Evolutionary conservation across 2,888 invertebrate species (phyloP), one percentile per base, ranked within the genome.

Genomic region (Automeris io): DNA sequence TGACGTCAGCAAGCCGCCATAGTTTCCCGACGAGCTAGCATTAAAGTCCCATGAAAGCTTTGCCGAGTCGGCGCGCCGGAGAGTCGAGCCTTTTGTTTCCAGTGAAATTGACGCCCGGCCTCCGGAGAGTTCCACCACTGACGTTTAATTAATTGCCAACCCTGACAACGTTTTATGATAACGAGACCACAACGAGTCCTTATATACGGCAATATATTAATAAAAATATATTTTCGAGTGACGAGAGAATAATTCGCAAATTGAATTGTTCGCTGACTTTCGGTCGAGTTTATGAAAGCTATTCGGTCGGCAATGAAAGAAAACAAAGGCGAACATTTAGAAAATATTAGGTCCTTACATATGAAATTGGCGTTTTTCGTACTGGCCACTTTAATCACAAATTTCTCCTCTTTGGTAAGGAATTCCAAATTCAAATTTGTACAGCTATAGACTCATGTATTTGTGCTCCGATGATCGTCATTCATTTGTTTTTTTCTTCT

Each of bases 51-150:
- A 45, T 62, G 59, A 70, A 69, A 57, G 52, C 57, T 39, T 47
- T 39, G 45, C 49, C 23, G 16, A 29, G 41, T 26, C 42, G 44
- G 32, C 42, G 43, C 42, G 44, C 34, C 42, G 43, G 42, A 24
- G 51, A 54, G 49, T 43, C 50, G 37, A 40, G 47, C 47, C 64
- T 60, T 69, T 73, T 74, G 70, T 73, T 61, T 49, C 42, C 46
- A 26, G 45, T 49, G 36, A 57, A 65, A 66, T 53, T 57, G 51
- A 54, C 45, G 55, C 45, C 46, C 38, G 45, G 42, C 45, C 44
- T 47, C 40, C 45, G 37, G 9, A 18, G 33, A 18, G 26, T 40
- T 38, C 45, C 51, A 47, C 45, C 45, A 45, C 41, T 46, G 49
- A 48, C 53, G 48, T 59, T 55, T 55, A 48, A 61, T 61, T 56